Evolutionary conservation across 2,113 vertebrate species (phyloP), one percentile per base, ranked within the genome.

Genomic region (Hemichromis elongatus): DNA sequence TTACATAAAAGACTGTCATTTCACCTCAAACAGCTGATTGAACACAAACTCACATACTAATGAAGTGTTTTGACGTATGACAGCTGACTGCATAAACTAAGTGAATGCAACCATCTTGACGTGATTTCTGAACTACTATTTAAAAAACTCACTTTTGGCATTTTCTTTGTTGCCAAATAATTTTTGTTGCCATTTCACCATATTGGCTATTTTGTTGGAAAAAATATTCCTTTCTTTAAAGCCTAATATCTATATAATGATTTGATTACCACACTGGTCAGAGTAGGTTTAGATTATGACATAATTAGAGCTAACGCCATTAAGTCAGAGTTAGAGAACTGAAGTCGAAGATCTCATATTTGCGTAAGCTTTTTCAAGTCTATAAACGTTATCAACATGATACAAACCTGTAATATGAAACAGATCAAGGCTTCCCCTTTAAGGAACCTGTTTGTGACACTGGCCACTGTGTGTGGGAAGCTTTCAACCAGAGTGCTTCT

Each of bases 401-500:
- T 18, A 63, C 18, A 33, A 61, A 35, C 0, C 0, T 61, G 18
- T 19, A 61, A 0, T 4, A 19, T 18, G n/a, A 66, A 37, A 0
- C 33, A 12, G 61, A 40, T 66, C 16, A n/a, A 66, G 0, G 19
- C 6, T 21, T 68, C 35, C 61, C n/a, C n/a, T 53, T 47, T 70
- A 11, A 28, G 9, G 24, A 73, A 18, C 24, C 40, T 0, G 3
- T 70, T 1, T 47, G 40, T 10, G 40, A 45, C 14, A 45, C 14
- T 45, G 37, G 21, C 5, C 14, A 70, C 66, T 10, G 14, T 70
- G n/a, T 45, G 66, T 0, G 21, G 5, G 37, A 70, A 16, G 1
- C 13, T 47, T 73, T 26, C 40, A 73, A 16, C 40, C 13, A 6
- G 37, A 70, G 5, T 2, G 2, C 3, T 70, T 45, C 40, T 47